Evolutionary conservation across 2,113 vertebrate genomes (phyloP).

Genomic region (Scortum barcoo): DNA sequence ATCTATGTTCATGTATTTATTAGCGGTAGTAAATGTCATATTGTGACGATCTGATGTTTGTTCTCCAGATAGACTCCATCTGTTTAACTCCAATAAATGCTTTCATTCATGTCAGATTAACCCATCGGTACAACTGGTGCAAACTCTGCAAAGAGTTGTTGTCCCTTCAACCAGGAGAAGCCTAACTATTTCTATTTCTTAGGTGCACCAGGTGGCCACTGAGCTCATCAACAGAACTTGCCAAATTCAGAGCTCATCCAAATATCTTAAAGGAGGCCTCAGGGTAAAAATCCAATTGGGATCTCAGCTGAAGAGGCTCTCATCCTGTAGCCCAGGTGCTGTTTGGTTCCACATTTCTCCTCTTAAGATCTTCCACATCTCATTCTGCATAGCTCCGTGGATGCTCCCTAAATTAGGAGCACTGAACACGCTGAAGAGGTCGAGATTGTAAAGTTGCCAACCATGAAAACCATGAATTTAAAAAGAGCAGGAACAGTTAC

Average conservation of each 20-base stretch:
- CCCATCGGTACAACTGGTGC: too few relatives aligned
- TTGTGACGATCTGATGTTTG: too few relatives aligned
- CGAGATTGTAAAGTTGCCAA: background rate
- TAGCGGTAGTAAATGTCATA: too few relatives aligned
- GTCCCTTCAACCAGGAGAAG: too few relatives aligned
- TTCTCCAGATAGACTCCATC: too few relatives aligned
- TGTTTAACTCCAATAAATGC: too few relatives aligned
- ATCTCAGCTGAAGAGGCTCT: slow-evolving; percentile 7
- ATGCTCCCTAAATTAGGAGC: slow-evolving; percentile 8
- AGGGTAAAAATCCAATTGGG: background rate
- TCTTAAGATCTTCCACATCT: background rate
- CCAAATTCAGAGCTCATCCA: slow-evolving; percentile 15
- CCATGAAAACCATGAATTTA: background rate
- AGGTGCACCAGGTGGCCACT: slow-evolving; percentile 31
- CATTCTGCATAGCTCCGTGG: background rate
- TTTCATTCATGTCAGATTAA: too few relatives aligned
- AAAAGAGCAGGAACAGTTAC: slow-evolving; percentile 18
- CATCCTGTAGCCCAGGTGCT: slow-evolving; percentile 36
- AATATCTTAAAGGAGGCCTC: slow-evolving; percentile 24
- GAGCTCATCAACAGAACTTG: slow-evolving; percentile 10
- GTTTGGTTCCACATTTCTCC: slow-evolving; percentile 14
- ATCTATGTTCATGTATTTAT: too few relatives aligned
- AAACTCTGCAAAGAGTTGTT: too few relatives aligned
- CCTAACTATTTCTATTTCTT: background rate
- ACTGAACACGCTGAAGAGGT: slow-evolving; percentile 29